phyloP scores from a whole-genome alignment of 2,113 vertebrate species.

The Pelusios castaneus region DNA sequence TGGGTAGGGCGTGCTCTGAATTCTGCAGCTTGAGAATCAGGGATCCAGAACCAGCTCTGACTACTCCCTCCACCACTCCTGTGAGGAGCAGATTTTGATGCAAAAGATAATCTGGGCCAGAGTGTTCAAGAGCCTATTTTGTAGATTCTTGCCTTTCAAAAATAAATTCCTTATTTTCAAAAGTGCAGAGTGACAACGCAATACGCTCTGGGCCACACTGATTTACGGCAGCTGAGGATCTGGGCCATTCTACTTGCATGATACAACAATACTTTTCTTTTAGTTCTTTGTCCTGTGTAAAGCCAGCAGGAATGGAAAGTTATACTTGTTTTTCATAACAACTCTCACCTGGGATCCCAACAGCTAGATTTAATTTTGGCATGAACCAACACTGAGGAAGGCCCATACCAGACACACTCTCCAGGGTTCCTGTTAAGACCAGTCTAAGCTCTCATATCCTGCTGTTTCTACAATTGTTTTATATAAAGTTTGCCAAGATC shows the following conservation, averaged over 20 bases:
- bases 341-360: background rate
- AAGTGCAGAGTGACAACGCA: background rate
- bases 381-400: background rate
- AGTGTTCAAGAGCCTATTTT: background rate
- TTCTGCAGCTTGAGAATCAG: background rate
- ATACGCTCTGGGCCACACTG: background rate
- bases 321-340: background rate
- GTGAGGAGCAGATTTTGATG: background rate
- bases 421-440: background rate
- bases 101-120: background rate
- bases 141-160: rapidly evolving
- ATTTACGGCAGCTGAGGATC: background rate
- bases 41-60: background rate
- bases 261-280: background rate
- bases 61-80: background rate
- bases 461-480: background rate
- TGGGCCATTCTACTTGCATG: background rate
- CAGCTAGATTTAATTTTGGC: background rate
- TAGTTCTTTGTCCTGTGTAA: background rate
- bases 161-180: background rate
- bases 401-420: background rate
- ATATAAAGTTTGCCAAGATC: background rate
- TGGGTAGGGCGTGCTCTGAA: background rate
- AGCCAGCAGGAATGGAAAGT: background rate
- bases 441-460: background rate